Conservation (phyloP, 1,140 invertebrate species). For the Drosophila virilis region DNA sequence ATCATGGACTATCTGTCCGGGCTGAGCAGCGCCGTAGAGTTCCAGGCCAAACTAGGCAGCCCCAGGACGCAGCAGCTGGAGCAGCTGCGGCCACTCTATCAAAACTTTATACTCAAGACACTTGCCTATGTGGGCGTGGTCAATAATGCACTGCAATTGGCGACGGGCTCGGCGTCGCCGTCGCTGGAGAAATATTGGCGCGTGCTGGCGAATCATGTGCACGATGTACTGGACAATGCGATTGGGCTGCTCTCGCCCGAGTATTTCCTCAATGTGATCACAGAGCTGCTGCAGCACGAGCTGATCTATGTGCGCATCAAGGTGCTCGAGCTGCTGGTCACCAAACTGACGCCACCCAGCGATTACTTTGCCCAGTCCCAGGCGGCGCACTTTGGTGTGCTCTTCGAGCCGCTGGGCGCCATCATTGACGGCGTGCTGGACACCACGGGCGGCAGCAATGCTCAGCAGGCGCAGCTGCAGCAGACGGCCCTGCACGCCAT, state of each 20-base stretch:
- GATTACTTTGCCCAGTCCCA: constrained; percentile 86
- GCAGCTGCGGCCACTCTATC: constrained; percentile 85
- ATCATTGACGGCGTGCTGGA: constrained; percentile 87
- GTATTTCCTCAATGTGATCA: constrained; percentile 91
- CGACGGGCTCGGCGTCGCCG: constrained; percentile 64
- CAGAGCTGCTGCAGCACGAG: constrained; percentile 89
- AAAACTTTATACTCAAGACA: constrained; percentile 88
- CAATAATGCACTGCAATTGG: constrained; percentile 85
- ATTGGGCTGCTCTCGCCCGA: constrained; percentile 91
- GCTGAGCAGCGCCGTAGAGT: constrained; percentile 88
- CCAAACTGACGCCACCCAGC: constrained; percentile 89
- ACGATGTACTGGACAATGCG: constrained; percentile 90
- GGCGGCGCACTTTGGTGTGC: constrained; percentile 85
- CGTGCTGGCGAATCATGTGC: constrained; percentile 90
- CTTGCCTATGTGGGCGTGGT: constrained; percentile 88
- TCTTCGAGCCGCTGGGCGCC: constrained; percentile 87
- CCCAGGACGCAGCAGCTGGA: constrained; percentile 54
- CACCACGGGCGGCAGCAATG: constrained; percentile 82
- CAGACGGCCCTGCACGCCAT: constrained; percentile 92
- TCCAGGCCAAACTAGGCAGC: constrained; percentile 86
- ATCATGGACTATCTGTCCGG: constrained; percentile 89
- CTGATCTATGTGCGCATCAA: constrained; percentile 90
- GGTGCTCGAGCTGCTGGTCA: constrained; percentile 93
- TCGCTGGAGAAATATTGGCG: constrained; percentile 91
- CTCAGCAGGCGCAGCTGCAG: constrained; percentile 88